Percentiles rank a stretch among this genome's conserved stretches.
phyloP scores from a whole-genome alignment of 1,140 invertebrate genomes.

The Drosophila gunungcola region DNA sequence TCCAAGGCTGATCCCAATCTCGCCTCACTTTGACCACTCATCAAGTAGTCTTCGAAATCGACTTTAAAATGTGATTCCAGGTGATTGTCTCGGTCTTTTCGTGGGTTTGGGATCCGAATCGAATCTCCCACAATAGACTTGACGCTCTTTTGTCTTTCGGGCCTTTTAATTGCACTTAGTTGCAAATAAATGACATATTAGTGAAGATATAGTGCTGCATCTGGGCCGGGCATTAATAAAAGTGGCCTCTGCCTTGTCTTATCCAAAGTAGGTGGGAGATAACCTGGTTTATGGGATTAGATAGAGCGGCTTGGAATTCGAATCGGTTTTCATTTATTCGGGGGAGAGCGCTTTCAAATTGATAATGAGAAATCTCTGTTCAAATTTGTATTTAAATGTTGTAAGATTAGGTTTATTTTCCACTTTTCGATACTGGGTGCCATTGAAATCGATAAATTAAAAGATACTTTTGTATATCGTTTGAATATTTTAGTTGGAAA shows the following conservation, averaged over 20 bases:
- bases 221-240: constrained; percentile 19
- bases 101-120: constrained; percentile 1
- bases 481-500: constrained; percentile 3
- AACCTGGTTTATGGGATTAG: constrained; percentile 33
- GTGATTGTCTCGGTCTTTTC: constrained; percentile 57
- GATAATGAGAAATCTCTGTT: constrained; percentile 46
- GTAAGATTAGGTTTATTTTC: constrained; percentile 20
- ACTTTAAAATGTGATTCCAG: constrained; percentile 69
- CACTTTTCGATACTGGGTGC: constrained; percentile 8
- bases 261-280: constrained; percentile 30
- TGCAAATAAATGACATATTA: constrained; percentile 81
- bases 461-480: constrained; percentile 5
- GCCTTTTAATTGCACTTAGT: constrained; percentile 68
- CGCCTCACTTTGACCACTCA: constrained; percentile 77
- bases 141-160: constrained; percentile 66
- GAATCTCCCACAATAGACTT: constrained; percentile 58
- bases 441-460: constrained; percentile 26
- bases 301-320: constrained; percentile 8
- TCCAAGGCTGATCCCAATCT: constrained; percentile 66
- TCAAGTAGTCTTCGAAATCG: constrained; percentile 69
- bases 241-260: constrained; percentile 13
- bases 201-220: constrained; percentile 37
- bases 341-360: constrained; percentile 9
- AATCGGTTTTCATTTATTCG: neutral
- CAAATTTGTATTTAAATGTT: constrained; percentile 44